phyloP scores from a whole-genome alignment of 1,140 invertebrate species.

The Aleiodes sp. region DNA sequence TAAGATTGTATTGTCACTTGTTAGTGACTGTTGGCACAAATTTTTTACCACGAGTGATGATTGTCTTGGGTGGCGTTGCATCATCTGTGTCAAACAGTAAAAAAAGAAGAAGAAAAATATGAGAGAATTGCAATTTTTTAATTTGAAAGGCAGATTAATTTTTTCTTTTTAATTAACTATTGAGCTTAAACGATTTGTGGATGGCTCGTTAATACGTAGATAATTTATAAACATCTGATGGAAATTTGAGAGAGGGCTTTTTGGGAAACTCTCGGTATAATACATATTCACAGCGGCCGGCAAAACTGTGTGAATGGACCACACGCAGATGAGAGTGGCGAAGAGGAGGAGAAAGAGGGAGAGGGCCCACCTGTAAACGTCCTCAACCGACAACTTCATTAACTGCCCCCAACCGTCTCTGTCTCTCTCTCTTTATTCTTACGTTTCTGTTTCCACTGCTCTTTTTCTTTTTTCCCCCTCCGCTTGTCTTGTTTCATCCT shows the following conservation, averaged over 20 bases:
- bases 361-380: constrained; percentile 62
- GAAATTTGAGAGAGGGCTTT: neutral
- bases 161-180: no score
- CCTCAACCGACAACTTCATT: constrained; percentile 66
- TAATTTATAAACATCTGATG: constrained; percentile 15
- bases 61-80: constrained; percentile 55
- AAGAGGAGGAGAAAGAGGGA: neutral
- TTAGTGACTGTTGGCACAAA: constrained; percentile 8
- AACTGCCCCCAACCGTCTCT: constrained; percentile 44
- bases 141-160: no score
- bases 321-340: constrained; percentile 54
- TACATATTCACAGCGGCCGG: constrained; percentile 13
- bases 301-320: constrained; percentile 60
- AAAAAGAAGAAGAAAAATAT: neutral
- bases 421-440: constrained; percentile 35
- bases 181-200: constrained; percentile 9
- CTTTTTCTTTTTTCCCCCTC: neutral
- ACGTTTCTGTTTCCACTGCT: constrained; percentile 35
- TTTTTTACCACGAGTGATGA: constrained; percentile 33
- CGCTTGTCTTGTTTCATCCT: constrained; percentile 25
- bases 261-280: constrained; percentile 20
- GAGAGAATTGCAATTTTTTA: neutral
- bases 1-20: neutral
- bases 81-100: constrained; percentile 55
- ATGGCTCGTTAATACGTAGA: constrained; percentile 17